Evolutionary conservation across 1,140 invertebrate genomes (phyloP), one percentile per base, ranked within the genome.

Genomic region (Cryptotermes secundus): DNA sequence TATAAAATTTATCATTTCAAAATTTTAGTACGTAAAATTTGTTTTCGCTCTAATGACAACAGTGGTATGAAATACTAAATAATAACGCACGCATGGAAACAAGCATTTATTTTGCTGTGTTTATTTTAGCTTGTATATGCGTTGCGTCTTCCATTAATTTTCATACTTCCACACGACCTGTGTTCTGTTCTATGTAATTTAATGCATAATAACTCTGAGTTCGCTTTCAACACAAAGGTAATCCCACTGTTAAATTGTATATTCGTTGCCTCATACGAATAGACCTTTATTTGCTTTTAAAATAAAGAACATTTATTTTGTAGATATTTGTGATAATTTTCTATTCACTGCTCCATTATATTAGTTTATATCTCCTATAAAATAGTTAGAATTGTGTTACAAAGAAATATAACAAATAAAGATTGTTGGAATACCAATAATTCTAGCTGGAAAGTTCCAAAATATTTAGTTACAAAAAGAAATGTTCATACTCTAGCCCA

Each of bases 181-280:
- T 72, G 3, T 34, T 81, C 35, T 45, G 34, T 81, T 81, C 22
- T 36, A n/a, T n/a, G 42, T 81, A 81, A 81, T 81, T 38, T 81
- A 81, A 81, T 81, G 34, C 80, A 81, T 10, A 81, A 81, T 81
- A 81, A 81, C 35, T 81, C 80, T 81, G 42, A 26, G 26, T 35
- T 38, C 80, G 35, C 35, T 31, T 81, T 81, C 80, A 81, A n/a
- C 80, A 38, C 80, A 45, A n/a, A 81, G n/a, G 80, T 81, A 81
- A 81, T 45, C 16, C 35, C 22, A n/a, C 9, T 81, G 26, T n/a
- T 81, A 38, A 38, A 26, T 31, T 81, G 80, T 81, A 81, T 10
- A 31, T 22, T 81, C 80, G 3, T 1, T 81, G 9, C 26, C 26
- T 36, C 6, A 81, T 35, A 12, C 9, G 1, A 45, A 31, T 3